Base-by-base conservation (phyloP, 2,888 invertebrate genomes). In the Dasypolia templi region DNA sequence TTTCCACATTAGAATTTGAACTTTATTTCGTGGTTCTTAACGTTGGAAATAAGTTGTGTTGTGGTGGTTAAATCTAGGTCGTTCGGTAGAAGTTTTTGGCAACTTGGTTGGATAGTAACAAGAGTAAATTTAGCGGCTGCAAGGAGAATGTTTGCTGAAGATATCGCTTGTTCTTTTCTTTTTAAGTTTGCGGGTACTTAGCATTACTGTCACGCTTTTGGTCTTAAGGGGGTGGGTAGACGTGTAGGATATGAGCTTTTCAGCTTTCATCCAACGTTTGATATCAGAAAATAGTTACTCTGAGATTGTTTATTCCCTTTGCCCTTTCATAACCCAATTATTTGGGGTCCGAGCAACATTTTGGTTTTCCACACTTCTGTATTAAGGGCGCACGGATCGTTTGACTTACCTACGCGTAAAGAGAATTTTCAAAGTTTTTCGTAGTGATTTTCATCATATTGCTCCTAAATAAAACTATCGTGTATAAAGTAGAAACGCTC, bases 71-170 rank as follows among this genome's bases (percentile, higher is more conserved):
- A 61, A 88, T 81, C 72, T 91, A 82, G 90, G 89, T 89, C 90
- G 83, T 66, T 79, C 55, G 66, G 77, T 84, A 58, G 72, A 73
- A 72, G 80, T 84, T 85, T 89, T 89, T 89, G 88, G 90, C 89
- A 89, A 85, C 80, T 84, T 73, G 73, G 64, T 86, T 69, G 84
- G 84, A 35, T 87, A 75, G 90, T 77, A 87, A 91, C 90, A 84
- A n/a, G 78, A 75, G 75, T 67, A 77, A 77, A 69, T 84, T 82
- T 86, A 80, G 67, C 68, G 65, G 32, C 72, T 61, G 68, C 51
- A 55, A 49, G 73, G 66, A 70, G 75, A 83, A 81, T 80, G 74
- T 72, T 79, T 72, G 75, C 44, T 59, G 63, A 76, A 75, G 65
- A 69, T 59, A 66, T 69, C 55, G 62, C 12, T 70, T 39, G 67